phyloP scores from a whole-genome alignment of 2,888 invertebrate genomes.

The Synergus japonicus region DNA sequence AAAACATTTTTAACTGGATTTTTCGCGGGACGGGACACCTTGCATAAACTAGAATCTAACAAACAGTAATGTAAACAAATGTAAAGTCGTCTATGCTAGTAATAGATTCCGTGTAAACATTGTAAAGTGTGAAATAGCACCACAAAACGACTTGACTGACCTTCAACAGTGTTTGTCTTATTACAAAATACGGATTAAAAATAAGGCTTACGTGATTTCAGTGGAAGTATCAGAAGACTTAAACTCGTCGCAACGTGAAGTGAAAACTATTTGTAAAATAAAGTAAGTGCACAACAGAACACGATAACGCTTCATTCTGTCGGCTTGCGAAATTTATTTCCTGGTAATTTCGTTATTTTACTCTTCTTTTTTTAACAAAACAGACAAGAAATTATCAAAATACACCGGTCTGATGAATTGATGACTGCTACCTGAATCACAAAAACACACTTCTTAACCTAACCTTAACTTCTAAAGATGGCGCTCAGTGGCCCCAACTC shows the following conservation, averaged over 20 bases:
- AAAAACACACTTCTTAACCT: not conserved
- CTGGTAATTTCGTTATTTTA: not conserved
- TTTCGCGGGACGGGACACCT: not conserved
- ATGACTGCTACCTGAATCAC: not conserved
- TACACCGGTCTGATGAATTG: not conserved
- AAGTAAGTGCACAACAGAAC: not conserved
- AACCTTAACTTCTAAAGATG: not conserved
- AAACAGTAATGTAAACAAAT: not conserved
- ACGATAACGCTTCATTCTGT: slow-evolving; percentile 1
- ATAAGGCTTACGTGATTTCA: slow-evolving; percentile 29
- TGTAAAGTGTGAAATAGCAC: not conserved
- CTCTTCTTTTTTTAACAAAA: not conserved
- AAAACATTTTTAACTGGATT: not conserved
- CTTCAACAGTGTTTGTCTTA: not conserved
- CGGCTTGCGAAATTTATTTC: not conserved
- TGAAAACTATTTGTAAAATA: slow-evolving; percentile 14
- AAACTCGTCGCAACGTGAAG: slow-evolving; percentile 1
- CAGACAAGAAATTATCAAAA: not conserved
- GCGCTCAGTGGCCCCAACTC: no score
- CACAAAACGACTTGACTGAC: not conserved
- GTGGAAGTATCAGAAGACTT: not conserved
- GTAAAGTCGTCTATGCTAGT: not conserved
- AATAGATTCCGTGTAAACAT: not conserved
- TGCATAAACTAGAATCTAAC: not conserved
- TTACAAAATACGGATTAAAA: slow-evolving; percentile 1